These are phyloP conservation scores for Polydesmus complanatus DNA, from an alignment of 2,888 invertebrate genomes.

Conservation along the genomic window DNA sequence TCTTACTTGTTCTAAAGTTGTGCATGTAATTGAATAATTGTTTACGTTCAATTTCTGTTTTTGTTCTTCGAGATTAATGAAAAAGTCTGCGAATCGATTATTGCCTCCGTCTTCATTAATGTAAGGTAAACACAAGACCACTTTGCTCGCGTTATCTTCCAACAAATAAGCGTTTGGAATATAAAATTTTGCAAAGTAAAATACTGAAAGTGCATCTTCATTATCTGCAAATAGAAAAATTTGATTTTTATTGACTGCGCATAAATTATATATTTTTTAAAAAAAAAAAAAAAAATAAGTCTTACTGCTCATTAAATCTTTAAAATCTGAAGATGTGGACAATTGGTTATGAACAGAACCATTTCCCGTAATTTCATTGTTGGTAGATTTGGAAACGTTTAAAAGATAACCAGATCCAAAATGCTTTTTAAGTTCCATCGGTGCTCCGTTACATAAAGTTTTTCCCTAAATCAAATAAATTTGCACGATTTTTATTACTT, in stretches of 20 bases:
- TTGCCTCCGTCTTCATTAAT: constrained; percentile 17
- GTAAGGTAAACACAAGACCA: constrained; percentile 23
- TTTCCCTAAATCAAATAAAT: constrained; percentile 19
- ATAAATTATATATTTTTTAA: neutral
- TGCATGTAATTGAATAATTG: constrained; percentile 35
- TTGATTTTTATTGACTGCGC: neutral
- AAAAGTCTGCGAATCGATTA: constrained; percentile 25
- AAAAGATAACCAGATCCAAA: constrained; percentile 24
- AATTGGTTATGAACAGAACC: no score
- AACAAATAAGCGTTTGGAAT: constrained; percentile 22
- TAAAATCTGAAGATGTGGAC: neutral
- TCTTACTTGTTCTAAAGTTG: constrained; percentile 35
- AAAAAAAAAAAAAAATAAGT: neutral
- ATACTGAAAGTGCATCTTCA: constrained; percentile 15
- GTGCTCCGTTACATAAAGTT: constrained; percentile 23
- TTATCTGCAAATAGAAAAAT: neutral
- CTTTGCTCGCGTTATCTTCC: constrained; percentile 21
- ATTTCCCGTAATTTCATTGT: no score
- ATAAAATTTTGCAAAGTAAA: constrained; percentile 21
- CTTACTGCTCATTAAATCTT: neutral
- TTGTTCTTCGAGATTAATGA: constrained; percentile 28
- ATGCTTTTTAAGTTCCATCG: constrained; percentile 21
- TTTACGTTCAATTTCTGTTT: constrained; percentile 28
- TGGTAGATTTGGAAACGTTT: neutral
- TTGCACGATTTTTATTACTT: neutral